Evolutionary conservation across 2,797 vertebrate species (phyloP).

Genomic region (Betta splendens): DNA sequence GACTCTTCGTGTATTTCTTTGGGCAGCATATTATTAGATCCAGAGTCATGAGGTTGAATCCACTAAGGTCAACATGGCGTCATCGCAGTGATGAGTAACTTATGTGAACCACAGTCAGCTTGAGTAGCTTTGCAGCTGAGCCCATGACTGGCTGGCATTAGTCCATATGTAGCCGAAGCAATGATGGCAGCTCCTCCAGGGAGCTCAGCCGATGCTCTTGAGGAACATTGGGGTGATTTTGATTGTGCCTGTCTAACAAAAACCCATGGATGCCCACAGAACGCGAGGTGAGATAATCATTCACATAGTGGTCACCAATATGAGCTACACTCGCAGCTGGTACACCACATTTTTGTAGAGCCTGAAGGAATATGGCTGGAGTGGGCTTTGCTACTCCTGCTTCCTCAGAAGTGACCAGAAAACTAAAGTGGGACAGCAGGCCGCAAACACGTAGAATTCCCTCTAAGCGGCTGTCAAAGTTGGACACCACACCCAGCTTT

Average conservation of each 20-base stretch:
- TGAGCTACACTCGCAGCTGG: constrained; percentile 80
- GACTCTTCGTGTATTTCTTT: background rate
- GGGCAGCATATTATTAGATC: background rate
- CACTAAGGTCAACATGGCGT: constrained; percentile 8
- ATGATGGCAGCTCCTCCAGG: constrained; percentile 73
- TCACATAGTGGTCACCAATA: constrained; percentile 86
- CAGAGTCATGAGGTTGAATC: background rate
- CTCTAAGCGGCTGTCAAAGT: constrained; percentile 91
- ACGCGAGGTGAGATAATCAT: constrained; percentile 86
- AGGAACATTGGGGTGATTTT: constrained; percentile 62
- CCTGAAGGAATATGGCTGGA: constrained; percentile 84
- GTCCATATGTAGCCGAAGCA: constrained; percentile 61
- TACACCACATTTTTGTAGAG: constrained; percentile 76
- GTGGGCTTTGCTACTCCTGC: constrained; percentile 86
- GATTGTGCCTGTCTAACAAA: constrained; percentile 76
- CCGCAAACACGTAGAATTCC: constrained; percentile 78
- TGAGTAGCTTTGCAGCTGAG: constrained; percentile 25
- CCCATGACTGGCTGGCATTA: constrained; percentile 29
- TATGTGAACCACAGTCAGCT: constrained; percentile 1
- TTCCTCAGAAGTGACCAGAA: constrained; percentile 89
- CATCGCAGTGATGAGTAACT: constrained; percentile 2
- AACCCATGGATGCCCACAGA: constrained; percentile 87
- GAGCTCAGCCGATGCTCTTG: constrained; percentile 70
- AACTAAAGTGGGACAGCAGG: constrained; percentile 87
- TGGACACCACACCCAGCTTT: constrained; percentile 88